Percentiles rank a stretch among this genome's conserved stretches.
phyloP scores from a whole-genome alignment of 2,888 invertebrate species.

The Eugnorisma glareosa region DNA sequence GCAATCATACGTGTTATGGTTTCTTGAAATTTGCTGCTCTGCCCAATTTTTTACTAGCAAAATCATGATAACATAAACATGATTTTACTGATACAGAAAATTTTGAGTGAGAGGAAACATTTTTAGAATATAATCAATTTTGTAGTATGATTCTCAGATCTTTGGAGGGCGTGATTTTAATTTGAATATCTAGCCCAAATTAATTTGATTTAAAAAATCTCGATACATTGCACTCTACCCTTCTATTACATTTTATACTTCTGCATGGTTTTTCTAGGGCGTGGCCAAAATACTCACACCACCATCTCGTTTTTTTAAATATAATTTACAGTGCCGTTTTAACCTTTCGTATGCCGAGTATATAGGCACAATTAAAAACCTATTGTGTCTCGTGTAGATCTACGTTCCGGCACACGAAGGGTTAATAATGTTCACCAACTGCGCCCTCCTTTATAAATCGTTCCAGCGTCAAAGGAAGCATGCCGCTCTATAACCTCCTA shows the following conservation, averaged over 20 bases:
- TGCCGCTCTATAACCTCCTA: background rate
- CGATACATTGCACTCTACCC: no score
- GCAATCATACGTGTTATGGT: background rate
- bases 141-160: background rate
- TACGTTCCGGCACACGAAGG: no score
- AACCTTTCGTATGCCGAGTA: no score
- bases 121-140: no score
- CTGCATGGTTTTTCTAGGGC: background rate
- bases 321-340: background rate
- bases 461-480: background rate
- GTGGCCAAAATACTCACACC: background rate
- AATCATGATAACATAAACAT: background rate
- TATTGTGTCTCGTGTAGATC: no score
- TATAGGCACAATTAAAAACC: no score
- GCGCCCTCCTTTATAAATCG: background rate
- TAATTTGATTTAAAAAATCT: background rate
- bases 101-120: background rate
- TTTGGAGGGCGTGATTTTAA: background rate
- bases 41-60: background rate
- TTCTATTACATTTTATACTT: no score
- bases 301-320: background rate
- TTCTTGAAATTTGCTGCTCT: background rate
- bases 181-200: background rate
- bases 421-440: background rate
- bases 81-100: background rate